These are phyloP conservation scores for Luperina nickerlii DNA, from an alignment of 2,888 invertebrate genomes.

Conservation along the genomic window DNA sequence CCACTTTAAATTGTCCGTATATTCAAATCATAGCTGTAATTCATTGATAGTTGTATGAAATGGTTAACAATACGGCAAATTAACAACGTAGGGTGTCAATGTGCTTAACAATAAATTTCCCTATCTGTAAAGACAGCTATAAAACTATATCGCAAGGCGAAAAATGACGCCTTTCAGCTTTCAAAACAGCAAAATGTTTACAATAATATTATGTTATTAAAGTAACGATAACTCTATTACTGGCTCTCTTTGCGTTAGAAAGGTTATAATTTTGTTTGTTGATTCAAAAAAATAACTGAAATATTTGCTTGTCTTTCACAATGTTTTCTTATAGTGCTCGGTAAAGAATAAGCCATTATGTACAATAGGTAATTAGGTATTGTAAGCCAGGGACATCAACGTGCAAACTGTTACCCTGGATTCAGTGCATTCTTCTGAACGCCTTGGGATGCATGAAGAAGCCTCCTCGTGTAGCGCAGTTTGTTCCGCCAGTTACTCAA, in stretches of 20 bases:
- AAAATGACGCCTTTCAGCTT: conserved; percentile 3
- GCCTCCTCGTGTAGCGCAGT: no score
- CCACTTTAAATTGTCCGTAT: neutral
- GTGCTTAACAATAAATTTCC: no score
- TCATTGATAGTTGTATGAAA: no score
- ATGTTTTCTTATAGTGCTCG: neutral
- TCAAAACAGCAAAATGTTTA: neutral
- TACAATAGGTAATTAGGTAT: neutral
- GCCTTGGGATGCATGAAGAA: no score
- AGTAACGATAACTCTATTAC: conserved; percentile 34
- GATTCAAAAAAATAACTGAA: conserved; percentile 42
- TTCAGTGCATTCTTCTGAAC: no score
- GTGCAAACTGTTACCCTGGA: no score
- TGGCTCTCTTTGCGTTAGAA: conserved; percentile 36
- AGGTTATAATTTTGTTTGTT: conserved; percentile 44
- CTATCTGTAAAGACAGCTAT: no score
- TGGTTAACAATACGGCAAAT: no score
- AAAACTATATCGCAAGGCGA: neutral
- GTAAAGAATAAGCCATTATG: neutral
- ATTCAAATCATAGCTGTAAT: no score
- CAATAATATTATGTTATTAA: conserved; percentile 24
- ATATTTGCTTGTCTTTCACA: conserved; percentile 25
- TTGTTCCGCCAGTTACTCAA: no score
- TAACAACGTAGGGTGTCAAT: no score
- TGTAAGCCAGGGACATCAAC: neutral